Evolutionary conservation across 2,113 vertebrate species (phyloP), one percentile per base, ranked within the genome.

Genomic region (Zosterops borbonicus): DNA sequence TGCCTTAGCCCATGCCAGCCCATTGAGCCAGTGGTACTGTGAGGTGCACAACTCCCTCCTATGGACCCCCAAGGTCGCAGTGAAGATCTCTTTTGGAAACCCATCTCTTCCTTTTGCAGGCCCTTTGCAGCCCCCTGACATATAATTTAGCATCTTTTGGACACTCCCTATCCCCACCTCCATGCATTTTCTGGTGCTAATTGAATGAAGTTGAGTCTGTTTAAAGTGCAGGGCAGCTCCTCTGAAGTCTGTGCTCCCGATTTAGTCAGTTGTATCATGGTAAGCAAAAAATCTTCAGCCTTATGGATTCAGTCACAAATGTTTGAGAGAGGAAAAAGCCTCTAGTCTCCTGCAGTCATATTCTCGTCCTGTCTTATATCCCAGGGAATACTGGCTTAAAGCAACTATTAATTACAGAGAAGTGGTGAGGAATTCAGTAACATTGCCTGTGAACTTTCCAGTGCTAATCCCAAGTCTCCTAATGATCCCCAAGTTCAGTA

Each of bases 361-460:
- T 37, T 55, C 19, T 60, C 27, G 20, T 41, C 44, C 62, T 56
- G 1, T 50, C 29, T 55, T 55, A 28, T 31, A 39, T 23, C 41
- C 46, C 70, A 86, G 37, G 23, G 28, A 90, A 44, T 55, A 81
- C 7, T 83, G 52, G 29, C 44, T 94, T 46, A 89, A 82, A 83
- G 29, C 27, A 87, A 11, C 60, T 79, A 46, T 60, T 84, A 59
- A 69, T 83, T 83, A 63, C 52, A 90, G 64, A 81, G 59, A 88
- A 90, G 47, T 6, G 1, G 35, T 83, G 29, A 90, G 44, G 52
- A 94, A 92, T 81, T 94, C 44, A 23, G 29, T 74, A 76, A 78
- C 55, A 63, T 81, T 63, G 58, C 33, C 37, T 80, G 14, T 75
- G 52, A 95, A 52, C 49, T 73, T 89, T 39, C 74, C 60, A 84